phyloP scores from a whole-genome alignment of 2,797 vertebrate genomes.

The Graptemys geographica region DNA sequence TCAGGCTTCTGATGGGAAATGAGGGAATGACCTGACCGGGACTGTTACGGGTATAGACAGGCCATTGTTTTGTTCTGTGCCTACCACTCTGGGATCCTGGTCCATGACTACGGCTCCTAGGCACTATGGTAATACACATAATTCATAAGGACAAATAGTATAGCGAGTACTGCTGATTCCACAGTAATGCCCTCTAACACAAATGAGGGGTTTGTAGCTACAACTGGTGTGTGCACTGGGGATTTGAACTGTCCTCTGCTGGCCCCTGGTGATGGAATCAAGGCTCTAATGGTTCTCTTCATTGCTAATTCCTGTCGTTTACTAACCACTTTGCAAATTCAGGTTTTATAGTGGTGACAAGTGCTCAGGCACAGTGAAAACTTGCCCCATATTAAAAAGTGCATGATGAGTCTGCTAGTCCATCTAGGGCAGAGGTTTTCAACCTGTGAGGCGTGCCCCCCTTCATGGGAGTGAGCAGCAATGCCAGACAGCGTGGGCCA shows the following conservation, averaged over 20 bases:
- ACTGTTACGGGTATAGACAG: background rate
- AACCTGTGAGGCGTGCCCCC: too few relatives aligned
- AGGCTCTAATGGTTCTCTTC: background rate
- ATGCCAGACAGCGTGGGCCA: too few relatives aligned
- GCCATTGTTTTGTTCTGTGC: background rate
- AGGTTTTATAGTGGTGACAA: background rate
- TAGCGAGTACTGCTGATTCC: background rate
- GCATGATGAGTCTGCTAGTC: background rate
- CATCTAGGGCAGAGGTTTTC: background rate
- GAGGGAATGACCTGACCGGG: background rate
- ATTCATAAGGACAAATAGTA: background rate
- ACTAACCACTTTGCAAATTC: background rate
- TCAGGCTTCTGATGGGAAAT: background rate
- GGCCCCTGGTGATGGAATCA: accelerated
- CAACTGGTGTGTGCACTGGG: background rate
- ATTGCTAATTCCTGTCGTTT: background rate
- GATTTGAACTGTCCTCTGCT: background rate
- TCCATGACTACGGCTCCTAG: background rate
- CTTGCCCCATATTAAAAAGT: background rate
- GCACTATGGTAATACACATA: background rate
- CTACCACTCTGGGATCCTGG: background rate
- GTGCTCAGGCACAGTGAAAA: accelerated
- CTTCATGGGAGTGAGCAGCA: too few relatives aligned
- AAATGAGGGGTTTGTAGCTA: background rate
- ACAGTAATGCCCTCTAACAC: accelerated